Evolutionary conservation across 2,113 vertebrate species (phyloP).

Genomic region (Tricholaema leucomelas): DNA sequence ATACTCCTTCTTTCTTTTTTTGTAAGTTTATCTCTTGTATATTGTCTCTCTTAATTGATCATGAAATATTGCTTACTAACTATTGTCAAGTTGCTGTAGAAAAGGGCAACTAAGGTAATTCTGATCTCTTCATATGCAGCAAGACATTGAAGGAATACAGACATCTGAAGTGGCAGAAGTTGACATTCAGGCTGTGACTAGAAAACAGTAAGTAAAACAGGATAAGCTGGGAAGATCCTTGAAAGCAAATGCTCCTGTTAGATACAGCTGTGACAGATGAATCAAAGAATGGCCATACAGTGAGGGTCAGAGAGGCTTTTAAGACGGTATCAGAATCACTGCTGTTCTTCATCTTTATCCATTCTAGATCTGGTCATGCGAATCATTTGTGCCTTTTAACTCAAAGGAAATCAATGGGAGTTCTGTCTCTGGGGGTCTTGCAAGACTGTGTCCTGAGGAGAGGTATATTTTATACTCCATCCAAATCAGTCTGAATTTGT

Average conservation of each 20-base stretch:
- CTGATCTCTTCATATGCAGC: not conserved
- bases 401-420: conserved; percentile 62
- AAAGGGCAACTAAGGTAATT: not conserved
- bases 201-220: not conserved
- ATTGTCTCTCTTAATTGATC: not conserved
- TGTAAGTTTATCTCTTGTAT: not conserved
- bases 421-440: not conserved
- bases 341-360: conserved; percentile 48
- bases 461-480: conserved; percentile 29
- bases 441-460: conserved; percentile 26
- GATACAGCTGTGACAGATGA: conserved; percentile 26
- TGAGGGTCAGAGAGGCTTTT: conserved; percentile 11
- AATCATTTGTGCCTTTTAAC: conserved; percentile 56
- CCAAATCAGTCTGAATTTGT: conserved; percentile 39
- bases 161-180: not conserved
- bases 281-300: not conserved
- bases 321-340: conserved; percentile 8
- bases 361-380: conserved; percentile 37
- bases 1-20: not conserved
- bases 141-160: not conserved
- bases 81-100: not conserved
- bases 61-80: not conserved
- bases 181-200: not conserved
- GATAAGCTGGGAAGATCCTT: not conserved
- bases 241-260: conserved; percentile 18